Conservation (phyloP, 2,113 vertebrate species). For the Polyodon spathula region DNA sequence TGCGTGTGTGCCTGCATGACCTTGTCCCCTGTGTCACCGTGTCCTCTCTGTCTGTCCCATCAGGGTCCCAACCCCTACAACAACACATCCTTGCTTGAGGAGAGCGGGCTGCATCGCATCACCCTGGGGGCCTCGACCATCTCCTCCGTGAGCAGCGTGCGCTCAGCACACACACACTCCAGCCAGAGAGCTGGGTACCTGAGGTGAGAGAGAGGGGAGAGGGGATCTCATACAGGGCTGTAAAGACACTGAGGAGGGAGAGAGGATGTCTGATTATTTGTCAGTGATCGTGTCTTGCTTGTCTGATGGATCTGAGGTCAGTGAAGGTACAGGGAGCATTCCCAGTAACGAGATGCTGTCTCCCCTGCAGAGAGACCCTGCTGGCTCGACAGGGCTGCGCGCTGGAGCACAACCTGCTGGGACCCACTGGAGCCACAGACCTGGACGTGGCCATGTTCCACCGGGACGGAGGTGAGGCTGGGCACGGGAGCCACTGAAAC, state of each 20-base stretch:
- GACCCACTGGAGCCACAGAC: conserved; percentile 83
- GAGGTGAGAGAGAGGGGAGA: conserved; percentile 50
- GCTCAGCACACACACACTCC: conserved; percentile 66
- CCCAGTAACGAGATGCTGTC: conserved; percentile 4
- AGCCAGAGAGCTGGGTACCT: conserved; percentile 58
- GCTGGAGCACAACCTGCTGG: conserved; percentile 75
- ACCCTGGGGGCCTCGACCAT: conserved; percentile 91
- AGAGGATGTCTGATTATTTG: too few relatives aligned
- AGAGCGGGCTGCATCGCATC: conserved; percentile 94
- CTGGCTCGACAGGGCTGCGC: conserved; percentile 67
- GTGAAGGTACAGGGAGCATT: too few relatives aligned
- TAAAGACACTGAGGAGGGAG: too few relatives aligned
- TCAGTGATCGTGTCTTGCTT: too few relatives aligned
- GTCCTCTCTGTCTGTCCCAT: background rate
- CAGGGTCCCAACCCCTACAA: conserved; percentile 85
- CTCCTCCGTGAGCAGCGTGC: conserved; percentile 92
- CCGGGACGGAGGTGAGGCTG: conserved; percentile 89
- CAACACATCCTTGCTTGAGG: conserved; percentile 86
- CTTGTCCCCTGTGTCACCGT: background rate
- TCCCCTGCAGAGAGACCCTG: conserved; percentile 74
- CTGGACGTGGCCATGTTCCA: conserved; percentile 96
- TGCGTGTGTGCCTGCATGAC: too few relatives aligned
- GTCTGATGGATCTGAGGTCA: too few relatives aligned
- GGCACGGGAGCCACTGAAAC: too few relatives aligned
- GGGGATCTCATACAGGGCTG: conserved; percentile 30